phyloP scores from a whole-genome alignment of 2,797 vertebrate genomes.

The Salarias fasciatus region DNA sequence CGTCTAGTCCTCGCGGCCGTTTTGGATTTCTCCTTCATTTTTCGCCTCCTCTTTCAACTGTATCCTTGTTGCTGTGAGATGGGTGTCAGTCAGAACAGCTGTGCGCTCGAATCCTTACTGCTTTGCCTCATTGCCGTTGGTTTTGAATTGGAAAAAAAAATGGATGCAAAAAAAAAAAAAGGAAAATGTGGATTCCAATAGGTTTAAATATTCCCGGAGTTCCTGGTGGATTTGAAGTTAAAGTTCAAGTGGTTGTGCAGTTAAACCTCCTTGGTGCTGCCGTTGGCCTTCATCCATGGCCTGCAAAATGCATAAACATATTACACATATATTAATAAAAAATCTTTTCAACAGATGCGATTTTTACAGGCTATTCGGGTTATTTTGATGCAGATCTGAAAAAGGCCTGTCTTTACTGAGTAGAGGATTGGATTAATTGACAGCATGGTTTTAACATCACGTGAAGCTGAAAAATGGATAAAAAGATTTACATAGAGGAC shows the following conservation, averaged over 20 bases:
- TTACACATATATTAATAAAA: too few species aligned
- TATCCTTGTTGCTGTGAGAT: slow-evolving; percentile 65
- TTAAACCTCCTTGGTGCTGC: slow-evolving; percentile 45
- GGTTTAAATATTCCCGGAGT: slow-evolving; percentile 42
- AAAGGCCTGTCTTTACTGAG: background rate
- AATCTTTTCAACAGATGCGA: too few species aligned
- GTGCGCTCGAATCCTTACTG: slow-evolving; percentile 37
- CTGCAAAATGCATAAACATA: slow-evolving; percentile 39
- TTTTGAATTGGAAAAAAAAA: background rate
- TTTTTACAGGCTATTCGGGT: background rate
- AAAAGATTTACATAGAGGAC: too few species aligned
- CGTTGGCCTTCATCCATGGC: slow-evolving; percentile 60
- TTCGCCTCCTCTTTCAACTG: background rate
- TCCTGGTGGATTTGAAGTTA: slow-evolving; percentile 27
- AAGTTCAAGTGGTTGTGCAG: slow-evolving; percentile 28
- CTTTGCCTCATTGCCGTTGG: slow-evolving; percentile 50
- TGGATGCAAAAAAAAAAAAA: slow-evolving; percentile 5
- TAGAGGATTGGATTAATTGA: too few species aligned
- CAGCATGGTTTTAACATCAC: too few species aligned
- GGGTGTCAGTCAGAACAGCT: slow-evolving; percentile 73
- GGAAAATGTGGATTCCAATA: slow-evolving; percentile 33
- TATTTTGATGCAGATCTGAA: background rate
- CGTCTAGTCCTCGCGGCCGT: slow-evolving; percentile 97
- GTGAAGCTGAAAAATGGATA: too few species aligned
- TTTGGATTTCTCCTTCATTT: slow-evolving; percentile 99